phyloP scores from a whole-genome alignment of 64 coral and sea anemone species.

The Stichodactyla helianthus region DNA sequence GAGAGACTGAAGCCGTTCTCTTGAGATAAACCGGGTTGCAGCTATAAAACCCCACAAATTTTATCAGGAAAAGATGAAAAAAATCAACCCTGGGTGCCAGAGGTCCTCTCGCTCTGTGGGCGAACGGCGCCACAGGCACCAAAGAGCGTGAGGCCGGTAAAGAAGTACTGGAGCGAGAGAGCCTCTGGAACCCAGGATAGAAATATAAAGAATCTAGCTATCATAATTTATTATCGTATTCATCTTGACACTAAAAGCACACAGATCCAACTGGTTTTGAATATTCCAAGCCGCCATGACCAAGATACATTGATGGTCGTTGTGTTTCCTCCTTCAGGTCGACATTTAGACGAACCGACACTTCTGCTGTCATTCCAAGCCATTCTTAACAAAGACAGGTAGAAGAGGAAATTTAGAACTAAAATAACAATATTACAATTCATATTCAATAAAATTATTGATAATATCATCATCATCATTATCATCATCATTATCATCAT shows the following conservation, averaged over 20 bases:
- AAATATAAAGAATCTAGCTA: no score
- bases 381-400: conserved; percentile 1
- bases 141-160: no score
- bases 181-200: no score
- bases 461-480: neutral
- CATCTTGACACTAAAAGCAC: neutral
- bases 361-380: neutral
- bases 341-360: neutral
- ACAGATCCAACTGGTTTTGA: neutral
- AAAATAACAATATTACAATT: neutral
- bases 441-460: neutral
- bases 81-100: no score
- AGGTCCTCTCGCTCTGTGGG: no score
- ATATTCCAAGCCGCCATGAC: neutral
- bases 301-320: neutral
- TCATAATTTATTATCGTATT: neutral
- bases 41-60: no score
- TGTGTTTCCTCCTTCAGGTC: neutral
- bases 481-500: neutral
- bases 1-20: no score
- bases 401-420: neutral
- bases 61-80: no score
- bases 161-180: no score
- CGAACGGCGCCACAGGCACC: no score
- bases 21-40: no score